Percentiles rank a stretch among this genome's conserved stretches.
These are phyloP conservation scores for Myotis findleyi DNA, from an alignment of 2,797 vertebrate species.

Conservation along the genomic window DNA sequence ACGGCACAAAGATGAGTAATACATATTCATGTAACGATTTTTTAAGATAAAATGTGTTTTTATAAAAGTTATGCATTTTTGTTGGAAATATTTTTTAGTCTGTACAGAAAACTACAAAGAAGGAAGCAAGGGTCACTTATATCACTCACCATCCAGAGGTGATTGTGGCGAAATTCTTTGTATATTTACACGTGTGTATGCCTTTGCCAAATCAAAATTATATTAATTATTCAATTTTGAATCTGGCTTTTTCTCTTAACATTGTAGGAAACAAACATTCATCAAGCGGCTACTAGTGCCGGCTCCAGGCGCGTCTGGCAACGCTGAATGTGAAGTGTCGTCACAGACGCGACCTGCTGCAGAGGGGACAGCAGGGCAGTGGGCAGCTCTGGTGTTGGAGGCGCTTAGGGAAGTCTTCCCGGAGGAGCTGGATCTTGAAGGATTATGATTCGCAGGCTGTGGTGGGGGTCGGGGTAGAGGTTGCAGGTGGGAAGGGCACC, in stretches of 20 bases:
- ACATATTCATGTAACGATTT: background rate
- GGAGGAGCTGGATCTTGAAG: background rate
- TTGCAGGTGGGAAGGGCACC: background rate
- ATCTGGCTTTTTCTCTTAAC: conserved; percentile 17
- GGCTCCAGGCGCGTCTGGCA: background rate
- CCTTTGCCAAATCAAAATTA: conserved; percentile 36
- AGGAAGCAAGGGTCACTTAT: background rate
- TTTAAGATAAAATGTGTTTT: conserved; percentile 30
- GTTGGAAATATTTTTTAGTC: background rate
- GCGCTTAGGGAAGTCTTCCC: background rate
- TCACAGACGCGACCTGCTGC: background rate
- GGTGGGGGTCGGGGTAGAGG: background rate
- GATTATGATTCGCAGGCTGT: background rate
- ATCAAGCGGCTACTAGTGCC: background rate
- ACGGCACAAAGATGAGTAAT: background rate
- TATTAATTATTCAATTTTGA: background rate
- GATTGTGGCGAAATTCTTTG: background rate
- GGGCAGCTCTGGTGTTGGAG: background rate
- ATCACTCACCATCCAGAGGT: background rate
- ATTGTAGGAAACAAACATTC: background rate
- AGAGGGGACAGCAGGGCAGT: too few relatives aligned
- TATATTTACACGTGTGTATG: background rate
- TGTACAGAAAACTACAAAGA: background rate
- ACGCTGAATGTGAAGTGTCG: background rate
- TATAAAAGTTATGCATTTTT: background rate